phyloP scores from a whole-genome alignment of 2,797 vertebrate species.

The Enteromius viviparus region DNA sequence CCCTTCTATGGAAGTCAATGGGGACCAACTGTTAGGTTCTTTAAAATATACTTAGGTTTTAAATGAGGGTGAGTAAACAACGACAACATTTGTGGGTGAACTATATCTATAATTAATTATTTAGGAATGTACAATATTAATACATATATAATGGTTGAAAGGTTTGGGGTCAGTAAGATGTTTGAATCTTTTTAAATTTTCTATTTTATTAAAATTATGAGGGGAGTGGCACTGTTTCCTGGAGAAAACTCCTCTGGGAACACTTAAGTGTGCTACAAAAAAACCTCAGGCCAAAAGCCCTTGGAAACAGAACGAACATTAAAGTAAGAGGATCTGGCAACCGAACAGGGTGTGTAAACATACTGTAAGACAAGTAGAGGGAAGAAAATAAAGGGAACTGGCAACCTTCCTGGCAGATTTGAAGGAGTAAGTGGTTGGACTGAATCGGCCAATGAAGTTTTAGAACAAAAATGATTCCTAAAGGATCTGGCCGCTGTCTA shows the following conservation, averaged over 20 bases:
- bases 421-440: background rate
- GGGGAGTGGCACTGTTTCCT: constrained; percentile 40
- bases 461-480: constrained; percentile 6
- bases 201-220: background rate
- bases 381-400: constrained; percentile 9
- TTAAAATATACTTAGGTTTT: background rate
- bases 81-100: background rate
- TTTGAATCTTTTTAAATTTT: background rate
- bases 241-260: constrained; percentile 36
- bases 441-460: constrained; percentile 13
- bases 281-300: constrained; percentile 24
- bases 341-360: constrained; percentile 29
- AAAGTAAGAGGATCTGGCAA: constrained; percentile 51
- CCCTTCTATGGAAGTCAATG: background rate
- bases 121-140: too few relatives aligned
- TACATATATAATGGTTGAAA: background rate
- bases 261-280: constrained; percentile 38
- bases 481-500: constrained; percentile 25
- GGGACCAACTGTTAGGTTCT: background rate
- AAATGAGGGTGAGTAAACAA: background rate
- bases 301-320: constrained; percentile 46
- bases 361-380: background rate
- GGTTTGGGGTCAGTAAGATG: background rate
- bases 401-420: constrained; percentile 23
- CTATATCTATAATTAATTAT: background rate